A percentile compares a stretch with the other conserved stretches of the same genome.
phyloP scores from a whole-genome alignment of 2,113 vertebrate genomes.

The Sarotherodon lohbergeri region DNA sequence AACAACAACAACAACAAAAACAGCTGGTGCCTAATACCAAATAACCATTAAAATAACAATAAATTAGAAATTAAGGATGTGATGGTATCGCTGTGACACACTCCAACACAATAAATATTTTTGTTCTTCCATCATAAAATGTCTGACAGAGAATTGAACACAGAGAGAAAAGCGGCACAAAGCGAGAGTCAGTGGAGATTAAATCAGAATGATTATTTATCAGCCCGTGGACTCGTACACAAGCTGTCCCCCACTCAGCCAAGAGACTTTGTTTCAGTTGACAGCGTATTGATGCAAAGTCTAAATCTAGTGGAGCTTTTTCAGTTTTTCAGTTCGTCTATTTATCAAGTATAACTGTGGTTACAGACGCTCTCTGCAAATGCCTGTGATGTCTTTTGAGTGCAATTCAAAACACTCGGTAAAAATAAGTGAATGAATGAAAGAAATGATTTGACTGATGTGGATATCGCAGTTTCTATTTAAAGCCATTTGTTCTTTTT shows the following conservation, averaged over 20 bases:
- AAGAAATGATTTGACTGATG: neutral
- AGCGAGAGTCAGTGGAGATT: neutral
- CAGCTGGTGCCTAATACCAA: neutral
- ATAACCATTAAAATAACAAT: neutral
- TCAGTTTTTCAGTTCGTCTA: neutral
- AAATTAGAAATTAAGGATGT: neutral
- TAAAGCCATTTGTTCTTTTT: neutral
- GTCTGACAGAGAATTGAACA: neutral
- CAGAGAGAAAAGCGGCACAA: neutral
- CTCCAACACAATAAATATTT: neutral
- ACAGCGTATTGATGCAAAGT: neutral
- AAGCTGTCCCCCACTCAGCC: neutral
- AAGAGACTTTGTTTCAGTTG: neutral
- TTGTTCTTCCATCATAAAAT: neutral
- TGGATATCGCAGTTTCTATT: neutral
- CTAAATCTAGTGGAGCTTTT: neutral
- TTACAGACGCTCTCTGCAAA: neutral
- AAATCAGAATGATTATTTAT: neutral
- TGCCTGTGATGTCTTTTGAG: neutral
- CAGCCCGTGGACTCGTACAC: neutral
- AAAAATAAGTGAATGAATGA: neutral
- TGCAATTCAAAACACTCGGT: neutral
- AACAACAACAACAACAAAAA: neutral
- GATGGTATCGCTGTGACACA: neutral
- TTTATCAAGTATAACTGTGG: neutral